phyloP scores from a whole-genome alignment of 1,140 invertebrate genomes.

The Homarus americanus region DNA sequence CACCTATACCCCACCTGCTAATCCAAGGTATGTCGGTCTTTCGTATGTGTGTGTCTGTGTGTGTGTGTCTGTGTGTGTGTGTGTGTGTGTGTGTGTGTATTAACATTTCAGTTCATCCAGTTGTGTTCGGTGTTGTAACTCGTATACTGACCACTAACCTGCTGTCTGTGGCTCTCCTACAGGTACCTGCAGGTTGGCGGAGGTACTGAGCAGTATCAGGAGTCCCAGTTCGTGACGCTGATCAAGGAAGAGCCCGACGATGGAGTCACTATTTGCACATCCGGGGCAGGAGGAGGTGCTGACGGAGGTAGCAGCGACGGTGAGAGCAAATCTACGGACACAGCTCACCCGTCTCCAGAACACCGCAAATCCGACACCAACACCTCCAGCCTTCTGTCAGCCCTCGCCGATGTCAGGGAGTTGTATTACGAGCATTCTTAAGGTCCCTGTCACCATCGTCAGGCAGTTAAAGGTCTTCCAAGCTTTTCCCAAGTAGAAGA shows the following conservation, averaged over 20 bases:
- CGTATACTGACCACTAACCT: background rate
- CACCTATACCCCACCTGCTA: conserved; percentile 57
- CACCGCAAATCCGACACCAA: conserved; percentile 50
- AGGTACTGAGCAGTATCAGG: conserved; percentile 40
- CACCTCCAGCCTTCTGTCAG: conserved; percentile 73
- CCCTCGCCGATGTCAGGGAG: conserved; percentile 72
- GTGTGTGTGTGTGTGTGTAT: too few relatives aligned
- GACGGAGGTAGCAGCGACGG: background rate
- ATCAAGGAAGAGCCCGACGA: conserved; percentile 67
- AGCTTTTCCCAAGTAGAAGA: too few relatives aligned
- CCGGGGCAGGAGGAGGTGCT: background rate
- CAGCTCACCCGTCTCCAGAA: conserved; percentile 21
- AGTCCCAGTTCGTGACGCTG: conserved; percentile 52
- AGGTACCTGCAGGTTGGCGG: conserved; percentile 48
- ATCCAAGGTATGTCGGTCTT: conserved; percentile 44
- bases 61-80: too few relatives aligned
- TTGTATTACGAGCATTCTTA: conserved; percentile 73
- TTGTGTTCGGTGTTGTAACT: too few relatives aligned
- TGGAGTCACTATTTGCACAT: background rate
- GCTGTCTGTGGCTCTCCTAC: background rate
- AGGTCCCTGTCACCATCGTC: background rate
- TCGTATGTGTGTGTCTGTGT: background rate
- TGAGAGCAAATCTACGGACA: conserved; percentile 22
- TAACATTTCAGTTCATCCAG: too few relatives aligned
- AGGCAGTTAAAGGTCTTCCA: too few relatives aligned